Conservation (phyloP, 2,797 vertebrate species). For the Micropoecilia bifurca region DNA sequence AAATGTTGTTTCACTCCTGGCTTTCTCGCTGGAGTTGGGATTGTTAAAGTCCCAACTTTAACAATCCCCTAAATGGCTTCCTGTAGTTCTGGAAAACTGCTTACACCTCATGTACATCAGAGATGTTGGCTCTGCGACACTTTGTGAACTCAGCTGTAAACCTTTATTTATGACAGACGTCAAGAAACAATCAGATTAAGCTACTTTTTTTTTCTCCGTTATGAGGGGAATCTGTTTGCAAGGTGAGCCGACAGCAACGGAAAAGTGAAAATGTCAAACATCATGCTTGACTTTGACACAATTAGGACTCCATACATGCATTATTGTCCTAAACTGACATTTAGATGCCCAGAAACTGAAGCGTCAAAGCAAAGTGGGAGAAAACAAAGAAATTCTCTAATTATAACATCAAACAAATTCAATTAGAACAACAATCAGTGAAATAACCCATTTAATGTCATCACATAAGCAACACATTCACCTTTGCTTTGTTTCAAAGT, state of each 20-base stretch:
- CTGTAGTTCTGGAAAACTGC: background rate
- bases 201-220: background rate
- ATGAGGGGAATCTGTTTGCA: background rate
- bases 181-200: background rate
- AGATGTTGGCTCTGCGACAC: background rate
- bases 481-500: background rate
- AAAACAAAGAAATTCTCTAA: background rate
- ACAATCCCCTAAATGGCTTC: too few species aligned
- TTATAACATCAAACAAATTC: background rate
- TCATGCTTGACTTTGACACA: background rate
- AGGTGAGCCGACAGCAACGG: background rate
- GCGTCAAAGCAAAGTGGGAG: background rate
- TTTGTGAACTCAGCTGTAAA: background rate
- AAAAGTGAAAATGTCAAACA: background rate
- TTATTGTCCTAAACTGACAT: background rate
- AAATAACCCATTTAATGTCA: background rate
- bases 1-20: too few species aligned
- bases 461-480: background rate
- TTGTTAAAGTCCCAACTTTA: too few species aligned
- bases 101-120: background rate
- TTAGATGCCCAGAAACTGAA: conserved; percentile 2
- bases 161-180: background rate
- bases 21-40: too few species aligned
- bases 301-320: background rate
- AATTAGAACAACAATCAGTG: background rate